Percentiles rank a stretch among this genome's conserved stretches.
phyloP scores from a whole-genome alignment of 2,797 vertebrate genomes.

The Heteromormyrus szaboi region DNA sequence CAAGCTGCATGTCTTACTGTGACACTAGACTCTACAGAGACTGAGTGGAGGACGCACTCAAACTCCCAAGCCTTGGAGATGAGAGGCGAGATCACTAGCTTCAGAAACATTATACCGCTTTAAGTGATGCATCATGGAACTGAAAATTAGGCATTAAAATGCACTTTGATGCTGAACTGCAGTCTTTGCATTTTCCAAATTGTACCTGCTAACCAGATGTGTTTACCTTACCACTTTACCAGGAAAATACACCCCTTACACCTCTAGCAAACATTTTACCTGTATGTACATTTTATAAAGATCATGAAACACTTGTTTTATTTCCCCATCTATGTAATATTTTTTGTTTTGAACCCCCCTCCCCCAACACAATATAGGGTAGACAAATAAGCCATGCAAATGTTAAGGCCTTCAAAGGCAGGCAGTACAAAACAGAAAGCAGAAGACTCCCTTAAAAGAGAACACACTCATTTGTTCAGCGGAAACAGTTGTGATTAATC shows the following conservation, averaged over 20 bases:
- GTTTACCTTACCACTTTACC: not conserved
- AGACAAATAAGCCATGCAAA: not conserved
- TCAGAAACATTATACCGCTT: not conserved
- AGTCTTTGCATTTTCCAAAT: not conserved
- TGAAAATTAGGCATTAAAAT: not conserved
- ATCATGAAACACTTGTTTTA: not conserved
- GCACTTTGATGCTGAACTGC: not conserved
- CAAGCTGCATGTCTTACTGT: not conserved
- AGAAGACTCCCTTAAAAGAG: not conserved
- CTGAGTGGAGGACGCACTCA: not conserved
- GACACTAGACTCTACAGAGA: not conserved
- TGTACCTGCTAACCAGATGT: not conserved
- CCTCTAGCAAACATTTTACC: not conserved
- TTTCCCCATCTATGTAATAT: not conserved
- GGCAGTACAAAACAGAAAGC: not conserved
- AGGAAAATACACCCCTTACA: not conserved
- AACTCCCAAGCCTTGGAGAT: not conserved
- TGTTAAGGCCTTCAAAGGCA: not conserved
- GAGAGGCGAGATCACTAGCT: not conserved
- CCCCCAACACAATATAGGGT: not conserved
- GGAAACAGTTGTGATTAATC: not conserved
- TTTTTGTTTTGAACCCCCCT: not conserved
- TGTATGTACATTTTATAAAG: not conserved
- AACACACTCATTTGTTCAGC: not conserved
- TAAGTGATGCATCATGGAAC: not conserved